Base-by-base conservation (phyloP, 1,140 invertebrate genomes). In the Trachelipus rathkii region DNA sequence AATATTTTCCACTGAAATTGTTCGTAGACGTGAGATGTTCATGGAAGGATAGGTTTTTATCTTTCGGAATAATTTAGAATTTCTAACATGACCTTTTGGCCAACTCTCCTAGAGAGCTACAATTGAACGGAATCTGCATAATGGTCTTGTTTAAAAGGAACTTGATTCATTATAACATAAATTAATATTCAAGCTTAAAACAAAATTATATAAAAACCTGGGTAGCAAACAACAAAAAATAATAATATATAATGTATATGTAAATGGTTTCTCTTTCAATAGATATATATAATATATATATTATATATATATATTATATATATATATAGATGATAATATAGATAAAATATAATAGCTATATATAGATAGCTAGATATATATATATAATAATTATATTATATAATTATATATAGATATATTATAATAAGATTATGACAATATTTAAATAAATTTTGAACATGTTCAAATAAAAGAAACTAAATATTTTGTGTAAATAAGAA, bases 231-330 rank as follows among this genome's bases (percentile, higher is more conserved):
- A 50, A 50, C 46, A 50, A 50, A 15, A 50, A 50, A 50, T 50
- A 50, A 15, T 50, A 60, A 60, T 60, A 60, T 19, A 60, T 60
- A 60, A 60, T 60, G 8, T 60, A 60, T 60, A 60, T 60, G 8
- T 15, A 60, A 50, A 50, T 50, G 9, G 15, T 50, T 50, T 50
- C 46, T 10, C 46, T n/a, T n/a, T n/a, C n/a, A n/a, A 33, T 33
- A 33, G 1, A 33, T 33, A 33, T 33, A 33, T 33, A 33, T 33
- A 3, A 33, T 33, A 33, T 33, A 33, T 33, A 33, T 33, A 33
- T 33, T 3, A 33, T 33, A 33, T 33, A 33, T 33, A 33, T 33
- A 33, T 33, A 33, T 33, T 3, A 33, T 33, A 33, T 33, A 33
- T 33, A 33, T 33, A 33, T 33, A 33, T 33, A 33, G n/a, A n/a